A percentile compares a stretch with the other conserved stretches of the same genome.
Conservation (phyloP, 2,888 invertebrate species). For the Oligia strigilis region DNA sequence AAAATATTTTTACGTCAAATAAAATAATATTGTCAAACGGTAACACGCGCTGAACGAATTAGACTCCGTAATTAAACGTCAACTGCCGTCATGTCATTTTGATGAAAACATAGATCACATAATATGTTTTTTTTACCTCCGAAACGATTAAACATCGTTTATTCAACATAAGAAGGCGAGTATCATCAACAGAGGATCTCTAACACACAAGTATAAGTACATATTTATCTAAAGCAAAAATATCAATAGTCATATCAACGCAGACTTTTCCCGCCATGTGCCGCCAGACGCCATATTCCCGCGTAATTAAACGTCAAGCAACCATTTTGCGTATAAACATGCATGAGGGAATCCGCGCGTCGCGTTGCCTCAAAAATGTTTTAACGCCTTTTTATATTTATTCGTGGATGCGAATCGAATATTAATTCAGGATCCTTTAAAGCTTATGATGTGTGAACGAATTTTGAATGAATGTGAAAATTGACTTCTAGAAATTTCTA, state of each 20-base stretch:
- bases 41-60: slow-evolving; percentile 54
- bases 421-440: slow-evolving; percentile 54
- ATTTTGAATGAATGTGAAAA: slow-evolving; percentile 32
- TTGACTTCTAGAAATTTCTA: slow-evolving; percentile 14
- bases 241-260: slow-evolving; percentile 43
- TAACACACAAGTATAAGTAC: background rate
- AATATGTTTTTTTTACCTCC: background rate
- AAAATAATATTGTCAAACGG: slow-evolving; percentile 11
- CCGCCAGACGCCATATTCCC: slow-evolving; percentile 67
- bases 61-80: slow-evolving; percentile 79
- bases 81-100: slow-evolving; percentile 68
- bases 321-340: slow-evolving; percentile 80
- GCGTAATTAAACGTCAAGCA: slow-evolving; percentile 86
- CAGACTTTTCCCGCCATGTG: slow-evolving; percentile 63
- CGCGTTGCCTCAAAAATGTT: slow-evolving; percentile 61
- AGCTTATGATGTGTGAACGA: slow-evolving; percentile 35
- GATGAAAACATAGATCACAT: slow-evolving; percentile 14
- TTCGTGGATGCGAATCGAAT: slow-evolving; percentile 58
- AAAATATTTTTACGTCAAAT: slow-evolving; percentile 1
- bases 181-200: slow-evolving; percentile 22
- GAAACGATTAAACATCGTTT: background rate
- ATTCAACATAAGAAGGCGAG: slow-evolving; percentile 9
- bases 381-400: slow-evolving; percentile 60
- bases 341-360: slow-evolving; percentile 67
- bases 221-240: slow-evolving; percentile 29